A percentile compares a stretch with the other conserved stretches of the same genome.
Conservation (phyloP, 2,888 invertebrate genomes). For the Aspidiotus destructor region DNA sequence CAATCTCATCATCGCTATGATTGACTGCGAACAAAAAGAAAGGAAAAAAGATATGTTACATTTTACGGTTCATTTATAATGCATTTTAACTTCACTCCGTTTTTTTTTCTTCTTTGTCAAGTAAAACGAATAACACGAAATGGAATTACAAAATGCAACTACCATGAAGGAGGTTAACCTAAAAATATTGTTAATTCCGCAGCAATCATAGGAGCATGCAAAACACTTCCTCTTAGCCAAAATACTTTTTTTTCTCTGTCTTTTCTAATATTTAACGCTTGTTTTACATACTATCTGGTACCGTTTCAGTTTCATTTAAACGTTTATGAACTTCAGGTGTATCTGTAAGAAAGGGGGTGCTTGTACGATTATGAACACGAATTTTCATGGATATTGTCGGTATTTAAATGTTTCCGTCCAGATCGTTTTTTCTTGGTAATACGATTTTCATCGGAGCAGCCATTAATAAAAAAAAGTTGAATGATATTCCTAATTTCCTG, state of each 20-base stretch:
- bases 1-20: background rate
- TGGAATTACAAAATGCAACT: constrained; percentile 4
- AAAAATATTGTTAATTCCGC: background rate
- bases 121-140: background rate
- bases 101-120: background rate
- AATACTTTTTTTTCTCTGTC: background rate
- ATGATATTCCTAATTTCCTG: too few relatives aligned
- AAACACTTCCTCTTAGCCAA: background rate
- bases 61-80: background rate
- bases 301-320: background rate
- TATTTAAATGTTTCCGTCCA: too few relatives aligned
- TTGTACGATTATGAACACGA: too few relatives aligned
- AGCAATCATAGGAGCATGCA: background rate
- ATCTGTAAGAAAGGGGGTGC: too few relatives aligned
- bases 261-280: background rate
- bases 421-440: too few relatives aligned
- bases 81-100: background rate
- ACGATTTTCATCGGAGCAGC: too few relatives aligned
- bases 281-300: background rate
- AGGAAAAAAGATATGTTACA: constrained; percentile 2
- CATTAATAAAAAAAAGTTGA: too few relatives aligned
- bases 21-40: background rate
- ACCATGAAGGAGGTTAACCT: constrained; percentile 4
- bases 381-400: too few relatives aligned
- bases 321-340: too few relatives aligned